Percentiles rank a stretch among this genome's conserved stretches.
Conservation (phyloP, 2,797 vertebrate genomes). For the Leuciscus waleckii region DNA sequence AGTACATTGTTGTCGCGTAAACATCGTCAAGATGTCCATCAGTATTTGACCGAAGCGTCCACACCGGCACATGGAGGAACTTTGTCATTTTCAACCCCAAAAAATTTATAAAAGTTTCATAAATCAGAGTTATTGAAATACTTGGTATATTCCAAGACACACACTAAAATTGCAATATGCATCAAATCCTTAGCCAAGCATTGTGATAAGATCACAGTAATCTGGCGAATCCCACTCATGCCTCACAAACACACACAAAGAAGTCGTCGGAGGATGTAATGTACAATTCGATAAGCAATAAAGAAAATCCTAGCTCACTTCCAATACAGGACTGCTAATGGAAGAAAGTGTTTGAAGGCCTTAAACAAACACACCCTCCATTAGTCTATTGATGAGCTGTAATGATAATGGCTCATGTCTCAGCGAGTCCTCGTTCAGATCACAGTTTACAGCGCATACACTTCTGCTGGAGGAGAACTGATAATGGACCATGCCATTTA, state of each 20-base stretch:
- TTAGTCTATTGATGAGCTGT: constrained; percentile 36
- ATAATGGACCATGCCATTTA: not conserved
- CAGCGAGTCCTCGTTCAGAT: not conserved
- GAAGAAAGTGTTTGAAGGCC: constrained; percentile 17
- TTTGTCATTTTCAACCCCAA: no score
- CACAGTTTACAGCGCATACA: not conserved
- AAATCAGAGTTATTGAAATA: not conserved
- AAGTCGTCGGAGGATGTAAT: not conserved
- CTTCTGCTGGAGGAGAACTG: not conserved
- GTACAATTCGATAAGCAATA: not conserved
- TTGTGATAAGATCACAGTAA: not conserved
- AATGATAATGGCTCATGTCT: constrained; percentile 17
- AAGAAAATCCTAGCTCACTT: constrained; percentile 19
- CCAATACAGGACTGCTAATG: constrained; percentile 21
- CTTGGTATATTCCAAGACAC: not conserved
- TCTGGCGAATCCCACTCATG: not conserved
- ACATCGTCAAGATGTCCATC: not conserved
- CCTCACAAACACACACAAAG: not conserved
- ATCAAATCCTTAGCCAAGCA: not conserved
- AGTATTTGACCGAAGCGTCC: not conserved
- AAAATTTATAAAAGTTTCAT: not conserved
- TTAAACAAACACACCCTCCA: constrained; percentile 43
- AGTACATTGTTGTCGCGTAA: not conserved
- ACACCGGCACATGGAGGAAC: not conserved
- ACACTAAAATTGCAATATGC: not conserved